Base-by-base conservation (phyloP, 2,797 vertebrate species). In the Eulemur mongoz region DNA sequence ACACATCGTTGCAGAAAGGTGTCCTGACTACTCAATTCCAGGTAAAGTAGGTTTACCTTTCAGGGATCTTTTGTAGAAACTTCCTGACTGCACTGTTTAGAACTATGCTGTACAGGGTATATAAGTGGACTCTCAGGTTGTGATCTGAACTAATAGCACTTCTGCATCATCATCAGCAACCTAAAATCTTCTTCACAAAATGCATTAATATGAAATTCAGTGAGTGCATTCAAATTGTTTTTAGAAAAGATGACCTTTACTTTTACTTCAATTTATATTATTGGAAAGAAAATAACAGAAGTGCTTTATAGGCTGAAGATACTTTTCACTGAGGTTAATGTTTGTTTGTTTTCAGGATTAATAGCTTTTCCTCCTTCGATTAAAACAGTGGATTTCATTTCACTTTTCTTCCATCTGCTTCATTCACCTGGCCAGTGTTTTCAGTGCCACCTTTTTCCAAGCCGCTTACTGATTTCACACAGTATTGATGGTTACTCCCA, bases 371-470 rank as follows among this genome's bases (percentile, higher is more conserved):
- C 7, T 1, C 20, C 67, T 52, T 84, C 23, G 22, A 50, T 40
- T n/a, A 84, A 90, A 78, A 48, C 40, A 78, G 45, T 35, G 35
- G 93, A 94, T 78, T 84, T 84, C 27, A 94, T 78, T 84, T 84
- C 27, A 59, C 20, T 59, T 73, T 52, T 67, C 7, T 15, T 15
- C 48, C 57, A 50, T 27, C 35, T 50, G 14, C n/a, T 90, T 90
- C 27, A 63, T 61, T 94, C 35, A 52, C 20, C 13, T 23, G 61
- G 43, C 9, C 50, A 50, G 38, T 38, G 18, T 35, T 54, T 72
- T 72, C 27, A 70, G 32, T 43, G 84, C 2, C 7, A 67, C 40
- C 10, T 88, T 82, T 88, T 82, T 27, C 59, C 5, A 61, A 50
- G 61, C 18, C 5, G 12, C 40, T 84, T 69, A 20, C 87, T 69